phyloP scores from a whole-genome alignment of 2,797 vertebrate species.

The Microcaecilia unicolor region DNA sequence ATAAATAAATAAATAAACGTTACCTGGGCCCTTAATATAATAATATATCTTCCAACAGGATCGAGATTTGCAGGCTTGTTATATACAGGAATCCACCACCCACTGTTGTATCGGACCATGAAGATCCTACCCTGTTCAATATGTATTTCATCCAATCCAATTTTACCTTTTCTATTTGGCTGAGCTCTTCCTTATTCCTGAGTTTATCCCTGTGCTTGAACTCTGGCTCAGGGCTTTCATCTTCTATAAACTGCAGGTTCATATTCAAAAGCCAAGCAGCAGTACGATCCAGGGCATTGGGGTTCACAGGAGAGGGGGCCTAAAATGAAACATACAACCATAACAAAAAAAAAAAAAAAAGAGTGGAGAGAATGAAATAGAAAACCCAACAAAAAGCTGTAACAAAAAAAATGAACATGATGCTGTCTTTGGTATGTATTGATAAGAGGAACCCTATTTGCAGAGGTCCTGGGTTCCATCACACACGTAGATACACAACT shows the following conservation, averaged over 20 bases:
- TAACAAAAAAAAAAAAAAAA: conserved; percentile 45
- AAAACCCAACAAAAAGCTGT: conserved; percentile 34
- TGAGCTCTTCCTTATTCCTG: conserved; percentile 93
- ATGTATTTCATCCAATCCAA: conserved; percentile 19
- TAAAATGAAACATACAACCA: conserved; percentile 80
- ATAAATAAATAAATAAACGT: no score
- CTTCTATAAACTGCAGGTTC: conserved; percentile 97
- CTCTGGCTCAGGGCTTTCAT: conserved; percentile 84
- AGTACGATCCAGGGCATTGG: conserved; percentile 97
- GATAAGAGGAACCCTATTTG: no score
- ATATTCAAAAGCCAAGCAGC: conserved; percentile 99
- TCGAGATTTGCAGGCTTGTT: no score
- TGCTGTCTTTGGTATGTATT: no score
- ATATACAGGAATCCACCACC: no score
- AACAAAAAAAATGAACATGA: conserved; percentile 33
- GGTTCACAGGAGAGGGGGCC: conserved; percentile 97
- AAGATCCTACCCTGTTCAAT: no score
- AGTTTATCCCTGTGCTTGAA: conserved; percentile 80
- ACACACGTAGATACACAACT: no score
- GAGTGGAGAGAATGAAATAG: not conserved
- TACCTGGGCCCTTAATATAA: no score
- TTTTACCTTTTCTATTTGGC: conserved; percentile 96
- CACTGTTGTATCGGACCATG: no score
- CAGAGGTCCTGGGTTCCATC: no score
- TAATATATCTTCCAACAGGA: no score